Evolutionary conservation across 2,888 invertebrate genomes (phyloP).

Genomic region (Platycnemis pennipes): DNA sequence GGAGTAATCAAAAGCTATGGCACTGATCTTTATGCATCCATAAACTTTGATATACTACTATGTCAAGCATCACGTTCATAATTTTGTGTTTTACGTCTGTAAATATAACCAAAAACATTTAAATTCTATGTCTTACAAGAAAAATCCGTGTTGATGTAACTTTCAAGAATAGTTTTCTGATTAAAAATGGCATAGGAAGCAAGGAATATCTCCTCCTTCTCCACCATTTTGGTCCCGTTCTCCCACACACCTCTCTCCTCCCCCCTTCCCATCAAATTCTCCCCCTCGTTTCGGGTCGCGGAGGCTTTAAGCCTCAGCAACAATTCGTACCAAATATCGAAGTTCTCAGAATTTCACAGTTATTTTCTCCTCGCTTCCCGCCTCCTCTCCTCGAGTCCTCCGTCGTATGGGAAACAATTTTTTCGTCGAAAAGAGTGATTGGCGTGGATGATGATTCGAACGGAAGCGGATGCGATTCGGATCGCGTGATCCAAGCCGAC

Average conservation of each 20-base stretch:
- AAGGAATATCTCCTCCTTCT: not conserved
- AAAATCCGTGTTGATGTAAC: too few relatives aligned
- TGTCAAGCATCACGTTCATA: too few relatives aligned
- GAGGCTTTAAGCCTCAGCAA: not conserved
- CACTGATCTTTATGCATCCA: too few relatives aligned
- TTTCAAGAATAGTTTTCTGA: too few relatives aligned
- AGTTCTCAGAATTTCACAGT: constrained; percentile 19
- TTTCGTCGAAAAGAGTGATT: constrained; percentile 64
- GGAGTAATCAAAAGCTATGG: too few relatives aligned
- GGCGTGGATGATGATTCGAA: constrained; percentile 65
- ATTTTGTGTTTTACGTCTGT: too few relatives aligned
- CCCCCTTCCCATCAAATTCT: not conserved
- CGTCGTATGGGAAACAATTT: constrained; percentile 57
- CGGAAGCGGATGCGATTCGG: constrained; percentile 58
- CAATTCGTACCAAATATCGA: not conserved
- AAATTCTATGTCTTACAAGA: too few relatives aligned
- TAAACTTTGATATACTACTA: too few relatives aligned
- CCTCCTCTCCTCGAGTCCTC: constrained; percentile 41
- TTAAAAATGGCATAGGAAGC: too few relatives aligned
- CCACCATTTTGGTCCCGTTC: not conserved
- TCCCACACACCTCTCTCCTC: not conserved
- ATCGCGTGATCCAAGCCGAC: constrained; percentile 48
- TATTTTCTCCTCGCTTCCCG: not conserved
- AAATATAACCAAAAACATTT: too few relatives aligned
- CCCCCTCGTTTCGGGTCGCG: not conserved